Conservation (phyloP, 2,113 vertebrate species). For the Toxotes chatareus region DNA sequence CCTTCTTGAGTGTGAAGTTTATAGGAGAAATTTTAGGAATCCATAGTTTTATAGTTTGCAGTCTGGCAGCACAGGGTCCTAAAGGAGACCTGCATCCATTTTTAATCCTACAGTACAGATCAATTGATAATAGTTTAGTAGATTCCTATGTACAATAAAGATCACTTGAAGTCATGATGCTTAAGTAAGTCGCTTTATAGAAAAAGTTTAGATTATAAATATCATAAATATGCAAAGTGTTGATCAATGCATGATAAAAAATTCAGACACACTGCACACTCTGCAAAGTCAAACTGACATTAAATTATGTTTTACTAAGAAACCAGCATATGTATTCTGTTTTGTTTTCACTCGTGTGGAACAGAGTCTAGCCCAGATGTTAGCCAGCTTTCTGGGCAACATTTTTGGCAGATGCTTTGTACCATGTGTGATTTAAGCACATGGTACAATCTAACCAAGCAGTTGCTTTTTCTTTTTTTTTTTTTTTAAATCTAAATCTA, state of each 20-base stretch:
- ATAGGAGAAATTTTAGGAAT: slow-evolving; percentile 1
- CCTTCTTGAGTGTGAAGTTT: slow-evolving; percentile 35
- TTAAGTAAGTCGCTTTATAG: background rate
- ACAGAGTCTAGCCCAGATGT: too few species aligned
- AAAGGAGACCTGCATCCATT: background rate
- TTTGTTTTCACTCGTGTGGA: too few species aligned
- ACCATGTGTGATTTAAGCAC: too few species aligned
- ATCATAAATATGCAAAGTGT: background rate
- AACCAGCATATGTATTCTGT: too few species aligned
- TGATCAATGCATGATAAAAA: background rate
- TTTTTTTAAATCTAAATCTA: too few species aligned
- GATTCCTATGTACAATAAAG: slow-evolving; percentile 2
- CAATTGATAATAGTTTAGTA: background rate
- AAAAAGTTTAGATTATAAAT: background rate
- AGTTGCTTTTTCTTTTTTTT: too few species aligned
- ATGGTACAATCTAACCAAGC: too few species aligned
- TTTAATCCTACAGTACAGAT: background rate
- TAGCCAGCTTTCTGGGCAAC: too few species aligned
- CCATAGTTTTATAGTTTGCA: slow-evolving; percentile 6
- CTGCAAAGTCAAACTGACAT: too few species aligned
- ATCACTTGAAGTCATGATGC: background rate
- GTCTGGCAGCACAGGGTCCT: background rate
- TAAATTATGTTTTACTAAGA: too few species aligned
- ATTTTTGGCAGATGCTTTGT: too few species aligned
- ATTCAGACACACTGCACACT: too few species aligned